Evolutionary conservation across 2,797 vertebrate species (phyloP), one percentile per base, ranked within the genome.

Genomic region (Adrianichthys oophorus): DNA sequence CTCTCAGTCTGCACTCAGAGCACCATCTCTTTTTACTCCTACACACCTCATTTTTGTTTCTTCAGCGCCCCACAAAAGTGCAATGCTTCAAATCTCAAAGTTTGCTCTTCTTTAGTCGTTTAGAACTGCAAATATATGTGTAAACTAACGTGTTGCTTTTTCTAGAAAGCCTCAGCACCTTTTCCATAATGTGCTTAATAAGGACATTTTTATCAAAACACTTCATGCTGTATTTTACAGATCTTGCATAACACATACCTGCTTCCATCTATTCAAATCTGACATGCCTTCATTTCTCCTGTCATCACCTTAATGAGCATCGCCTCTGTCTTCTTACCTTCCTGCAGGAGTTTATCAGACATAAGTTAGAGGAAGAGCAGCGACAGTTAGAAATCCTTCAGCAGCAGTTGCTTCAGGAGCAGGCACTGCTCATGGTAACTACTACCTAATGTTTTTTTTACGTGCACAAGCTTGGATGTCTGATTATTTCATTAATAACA

Each of bases 401-500:
- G 89, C 95, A 98, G 91, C 95, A 98, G 91, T 85, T 98, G 85
- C 94, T 97, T 79, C 95, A 98, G 92, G 95, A 98, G 86, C 95
- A 98, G 86, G 95, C 95, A 37, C 87, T 98, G 70, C 94, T 98
- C 58, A 94, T 97, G 95, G 95, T 98, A 95, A 95, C 83, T 67
- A 54, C 48, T 61, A 32, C 62, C 23, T 63, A 23, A 54, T 79
- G 55, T 32, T 52, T 70, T 24, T 48, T 65, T 59, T 72, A 41
- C 55, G 46, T 60, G 45, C 62, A 32, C 52, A 57, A 32, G 17
- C 52, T 66, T 55, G 17, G 23, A 51, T 50, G 10, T 59, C 48
- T 10, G 32, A 37, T 45, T 45, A 44, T 60, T 18, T 67, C 0
- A 0, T 16, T 60, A 21, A 46, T 46, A 58, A 37, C 41, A 47